phyloP scores from a whole-genome alignment of 2,797 vertebrate species.

The Brachymystax lenok region DNA sequence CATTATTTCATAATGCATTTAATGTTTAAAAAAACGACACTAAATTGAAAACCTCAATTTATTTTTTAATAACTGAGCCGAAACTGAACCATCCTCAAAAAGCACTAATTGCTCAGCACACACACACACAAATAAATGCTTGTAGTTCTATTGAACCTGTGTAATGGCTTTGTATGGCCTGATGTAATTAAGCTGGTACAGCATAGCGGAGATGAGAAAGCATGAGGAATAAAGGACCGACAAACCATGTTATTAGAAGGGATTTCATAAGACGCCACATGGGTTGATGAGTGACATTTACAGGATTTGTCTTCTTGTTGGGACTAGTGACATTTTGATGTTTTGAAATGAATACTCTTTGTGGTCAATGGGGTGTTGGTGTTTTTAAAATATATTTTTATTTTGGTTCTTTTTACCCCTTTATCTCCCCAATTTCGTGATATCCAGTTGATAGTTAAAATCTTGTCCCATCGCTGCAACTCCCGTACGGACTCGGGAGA shows the following conservation, averaged over 20 bases:
- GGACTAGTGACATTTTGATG: background rate
- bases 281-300: constrained; percentile 38
- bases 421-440: too few relatives aligned
- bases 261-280: constrained; percentile 52
- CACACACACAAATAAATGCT: constrained; percentile 47
- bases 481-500: too few relatives aligned
- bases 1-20: too few relatives aligned
- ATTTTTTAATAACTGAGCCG: too few relatives aligned
- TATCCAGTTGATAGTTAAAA: too few relatives aligned
- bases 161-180: constrained; percentile 63
- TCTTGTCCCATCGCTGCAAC: too few relatives aligned
- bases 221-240: constrained; percentile 55
- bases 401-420: too few relatives aligned
- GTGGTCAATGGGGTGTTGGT: background rate
- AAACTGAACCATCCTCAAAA: too few relatives aligned
- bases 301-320: background rate
- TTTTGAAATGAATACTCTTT: constrained; percentile 38
- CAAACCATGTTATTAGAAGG: constrained; percentile 54
- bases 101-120: background rate
- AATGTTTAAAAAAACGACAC: too few relatives aligned
- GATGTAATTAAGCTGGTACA: constrained; percentile 65
- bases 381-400: too few relatives aligned
- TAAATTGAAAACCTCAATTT: too few relatives aligned
- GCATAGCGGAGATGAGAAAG: constrained; percentile 61
- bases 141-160: constrained; percentile 67